A percentile compares a stretch with the other conserved stretches of the same genome.
Evolutionary conservation across 2,888 invertebrate genomes (phyloP).

Genomic region (Oscheius sp.): DNA sequence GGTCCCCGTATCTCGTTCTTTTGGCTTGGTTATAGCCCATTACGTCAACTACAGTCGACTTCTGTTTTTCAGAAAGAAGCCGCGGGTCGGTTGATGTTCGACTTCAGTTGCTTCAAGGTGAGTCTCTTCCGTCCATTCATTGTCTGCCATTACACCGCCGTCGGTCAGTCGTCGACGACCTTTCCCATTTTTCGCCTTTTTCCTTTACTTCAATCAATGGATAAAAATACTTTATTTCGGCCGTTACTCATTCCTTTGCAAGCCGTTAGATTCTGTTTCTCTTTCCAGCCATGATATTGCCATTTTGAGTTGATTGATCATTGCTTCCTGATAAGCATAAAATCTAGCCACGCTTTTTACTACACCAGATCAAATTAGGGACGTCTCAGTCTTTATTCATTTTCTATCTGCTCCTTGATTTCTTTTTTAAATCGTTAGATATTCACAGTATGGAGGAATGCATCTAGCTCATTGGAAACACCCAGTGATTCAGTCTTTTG

Average conservation of each 20-base stretch:
- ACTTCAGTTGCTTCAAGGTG: slow-evolving; percentile 28
- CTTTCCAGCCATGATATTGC: too few species aligned
- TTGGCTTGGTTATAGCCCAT: neutral
- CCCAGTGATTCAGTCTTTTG: too few species aligned
- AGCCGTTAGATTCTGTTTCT: neutral
- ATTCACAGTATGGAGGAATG: too few species aligned
- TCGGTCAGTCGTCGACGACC: neutral
- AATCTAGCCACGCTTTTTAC: too few species aligned
- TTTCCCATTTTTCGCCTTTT: neutral
- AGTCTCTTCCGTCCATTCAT: neutral
- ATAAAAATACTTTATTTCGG: neutral
- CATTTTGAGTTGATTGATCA: too few species aligned
- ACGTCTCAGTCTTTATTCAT: too few species aligned
- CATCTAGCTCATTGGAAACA: too few species aligned
- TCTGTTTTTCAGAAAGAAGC: too few species aligned
- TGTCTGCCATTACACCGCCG: neutral
- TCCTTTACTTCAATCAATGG: neutral
- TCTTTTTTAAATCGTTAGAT: too few species aligned
- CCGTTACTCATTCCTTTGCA: neutral
- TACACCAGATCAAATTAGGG: too few species aligned
- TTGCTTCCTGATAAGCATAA: too few species aligned
- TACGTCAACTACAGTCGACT: neutral
- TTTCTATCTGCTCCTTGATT: too few species aligned
- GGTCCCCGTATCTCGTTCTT: neutral
- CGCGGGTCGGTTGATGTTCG: slow-evolving; percentile 25